Evolutionary conservation across 2,113 vertebrate species (phyloP).

Genomic region (Microcebus jonahi): DNA sequence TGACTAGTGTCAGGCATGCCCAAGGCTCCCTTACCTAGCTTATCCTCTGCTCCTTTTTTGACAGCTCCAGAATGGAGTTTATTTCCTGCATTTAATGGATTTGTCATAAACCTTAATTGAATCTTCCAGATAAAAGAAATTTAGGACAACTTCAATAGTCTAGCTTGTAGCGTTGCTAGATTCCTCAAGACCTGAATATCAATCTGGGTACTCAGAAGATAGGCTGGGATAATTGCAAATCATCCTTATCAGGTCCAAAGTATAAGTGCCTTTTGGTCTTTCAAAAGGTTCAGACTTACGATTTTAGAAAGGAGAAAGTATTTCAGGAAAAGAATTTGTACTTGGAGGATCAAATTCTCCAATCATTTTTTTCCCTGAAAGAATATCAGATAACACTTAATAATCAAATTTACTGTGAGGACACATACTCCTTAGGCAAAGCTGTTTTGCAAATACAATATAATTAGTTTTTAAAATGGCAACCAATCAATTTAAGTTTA

Average conservation of each 20-base stretch:
- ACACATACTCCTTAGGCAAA: background rate
- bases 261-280: conserved; percentile 60
- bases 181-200: conserved; percentile 62
- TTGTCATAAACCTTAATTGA: conserved; percentile 80
- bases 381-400: conserved; percentile 46
- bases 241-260: conserved; percentile 48
- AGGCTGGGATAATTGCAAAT: conserved; percentile 66
- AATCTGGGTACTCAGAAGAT: conserved; percentile 45
- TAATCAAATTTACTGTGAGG: conserved; percentile 36
- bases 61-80: conserved; percentile 73
- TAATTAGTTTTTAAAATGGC: conserved; percentile 40
- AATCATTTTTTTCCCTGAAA: background rate
- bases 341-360: conserved; percentile 32
- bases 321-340: conserved; percentile 42
- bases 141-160: conserved; percentile 65
- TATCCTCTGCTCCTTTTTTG: conserved; percentile 61
- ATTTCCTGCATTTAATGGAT: conserved; percentile 77
- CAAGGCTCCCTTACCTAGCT: conserved; percentile 13
- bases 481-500: background rate
- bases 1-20: conserved; percentile 48
- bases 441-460: background rate
- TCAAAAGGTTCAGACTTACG: conserved; percentile 50
- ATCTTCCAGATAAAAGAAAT: conserved; percentile 79
- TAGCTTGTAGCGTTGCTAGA: conserved; percentile 51
- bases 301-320: conserved; percentile 42